Conservation (phyloP, 2,888 invertebrate genomes). For the Cantharis rufa region DNA sequence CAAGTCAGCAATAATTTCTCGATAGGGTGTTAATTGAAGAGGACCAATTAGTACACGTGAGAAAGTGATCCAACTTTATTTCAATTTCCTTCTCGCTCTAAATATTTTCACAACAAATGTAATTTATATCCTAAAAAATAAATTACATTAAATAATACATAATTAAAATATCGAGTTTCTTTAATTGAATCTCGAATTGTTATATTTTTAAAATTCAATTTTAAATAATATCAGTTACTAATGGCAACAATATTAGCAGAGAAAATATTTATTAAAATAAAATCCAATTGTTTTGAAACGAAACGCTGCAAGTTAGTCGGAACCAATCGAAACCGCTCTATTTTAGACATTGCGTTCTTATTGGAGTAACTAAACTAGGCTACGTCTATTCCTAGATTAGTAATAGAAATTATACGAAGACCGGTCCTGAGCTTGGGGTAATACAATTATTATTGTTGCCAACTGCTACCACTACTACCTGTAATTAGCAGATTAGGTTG, state of each 20-base stretch:
- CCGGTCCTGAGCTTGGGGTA: too few species aligned
- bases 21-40: background rate
- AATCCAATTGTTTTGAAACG: background rate
- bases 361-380: too few species aligned
- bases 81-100: background rate
- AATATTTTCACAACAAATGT: background rate
- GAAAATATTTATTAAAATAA: background rate
- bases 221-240: background rate
- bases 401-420: too few species aligned
- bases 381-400: too few species aligned
- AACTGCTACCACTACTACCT: too few species aligned
- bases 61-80: background rate
- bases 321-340: too few species aligned
- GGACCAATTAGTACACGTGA: background rate
- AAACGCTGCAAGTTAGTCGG: too few species aligned
- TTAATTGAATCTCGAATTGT: background rate
- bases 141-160: background rate
- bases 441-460: too few species aligned
- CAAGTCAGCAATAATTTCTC: background rate
- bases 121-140: background rate
- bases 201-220: background rate
- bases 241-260: background rate
- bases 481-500: too few species aligned
- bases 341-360: too few species aligned
- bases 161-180: background rate